These are phyloP conservation scores for Oceanodroma tethys DNA, from an alignment of 2,113 vertebrate species.

Conservation along the genomic window DNA sequence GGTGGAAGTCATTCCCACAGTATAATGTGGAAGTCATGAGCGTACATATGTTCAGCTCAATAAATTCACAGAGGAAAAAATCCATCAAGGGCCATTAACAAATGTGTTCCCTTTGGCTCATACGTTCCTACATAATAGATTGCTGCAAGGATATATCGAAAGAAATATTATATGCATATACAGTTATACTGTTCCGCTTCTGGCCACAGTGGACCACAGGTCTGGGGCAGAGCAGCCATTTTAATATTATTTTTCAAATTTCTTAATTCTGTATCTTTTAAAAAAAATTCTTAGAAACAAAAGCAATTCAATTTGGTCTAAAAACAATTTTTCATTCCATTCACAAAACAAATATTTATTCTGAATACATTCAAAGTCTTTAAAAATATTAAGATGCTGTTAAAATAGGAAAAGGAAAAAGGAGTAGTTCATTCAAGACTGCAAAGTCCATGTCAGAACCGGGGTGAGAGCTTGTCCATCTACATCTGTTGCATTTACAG, in stretches of 20 bases:
- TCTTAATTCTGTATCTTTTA: not conserved
- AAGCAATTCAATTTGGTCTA: not conserved
- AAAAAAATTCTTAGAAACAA: not conserved
- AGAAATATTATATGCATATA: not conserved
- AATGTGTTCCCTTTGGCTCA: constrained; percentile 21
- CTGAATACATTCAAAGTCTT: not conserved
- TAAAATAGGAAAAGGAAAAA: not conserved
- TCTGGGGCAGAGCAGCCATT: not conserved
- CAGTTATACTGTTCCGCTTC: not conserved
- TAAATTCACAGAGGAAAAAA: constrained; percentile 26
- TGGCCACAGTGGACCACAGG: not conserved
- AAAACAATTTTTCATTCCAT: not conserved
- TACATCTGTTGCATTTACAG: not conserved
- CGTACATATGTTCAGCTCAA: not conserved
- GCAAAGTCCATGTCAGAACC: not conserved
- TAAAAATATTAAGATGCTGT: not conserved
- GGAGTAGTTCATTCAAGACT: not conserved
- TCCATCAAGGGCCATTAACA: constrained; percentile 40
- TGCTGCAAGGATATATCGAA: not conserved
- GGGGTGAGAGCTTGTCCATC: not conserved
- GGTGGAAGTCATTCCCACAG: not conserved
- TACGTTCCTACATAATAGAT: not conserved
- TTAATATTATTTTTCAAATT: not conserved
- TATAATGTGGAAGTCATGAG: not conserved
- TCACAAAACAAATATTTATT: not conserved